phyloP scores from a whole-genome alignment of 1,140 invertebrate species.

The Orussus abietinus region DNA sequence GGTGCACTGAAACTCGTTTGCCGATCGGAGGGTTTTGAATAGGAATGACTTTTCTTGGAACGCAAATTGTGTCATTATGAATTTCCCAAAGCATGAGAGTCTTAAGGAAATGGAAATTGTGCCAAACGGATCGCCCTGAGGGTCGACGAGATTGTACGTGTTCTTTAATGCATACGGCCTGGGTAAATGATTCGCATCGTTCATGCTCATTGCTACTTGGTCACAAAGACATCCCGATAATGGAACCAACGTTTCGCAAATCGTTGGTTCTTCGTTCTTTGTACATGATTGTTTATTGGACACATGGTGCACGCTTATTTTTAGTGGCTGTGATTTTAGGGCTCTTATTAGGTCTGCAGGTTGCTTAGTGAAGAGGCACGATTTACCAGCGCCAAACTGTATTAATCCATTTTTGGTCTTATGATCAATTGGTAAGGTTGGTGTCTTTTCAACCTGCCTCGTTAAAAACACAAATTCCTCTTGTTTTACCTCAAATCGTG shows the following conservation, averaged over 20 bases:
- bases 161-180: conserved; percentile 14
- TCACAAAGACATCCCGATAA: conserved; percentile 18
- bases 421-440: neutral
- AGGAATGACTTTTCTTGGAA: conserved; percentile 25
- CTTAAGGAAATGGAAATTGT: conserved; percentile 16
- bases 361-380: conserved; percentile 19
- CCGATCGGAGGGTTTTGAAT: conserved; percentile 29
- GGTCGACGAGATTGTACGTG: conserved; percentile 16
- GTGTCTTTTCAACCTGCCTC: conserved; percentile 7
- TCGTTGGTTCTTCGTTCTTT: conserved; percentile 2
- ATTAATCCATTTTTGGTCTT: conserved; percentile 8
- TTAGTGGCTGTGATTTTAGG: conserved; percentile 14
- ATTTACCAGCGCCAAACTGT: conserved; percentile 21
- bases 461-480: conserved; percentile 15
- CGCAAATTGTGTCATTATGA: conserved; percentile 28
- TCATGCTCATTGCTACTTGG: conserved; percentile 12
- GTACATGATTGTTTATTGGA: neutral
- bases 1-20: conserved; percentile 30
- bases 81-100: conserved; percentile 21
- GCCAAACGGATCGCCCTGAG: conserved; percentile 12
- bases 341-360: conserved; percentile 15
- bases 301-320: conserved; percentile 10
- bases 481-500: conserved; percentile 19
- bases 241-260: conserved; percentile 12
- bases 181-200: conserved; percentile 10